Percentiles rank a stretch among this genome's conserved stretches.
These are phyloP conservation scores for Apis laboriosa DNA, from an alignment of 1,140 invertebrate species.

Conservation along the genomic window DNA sequence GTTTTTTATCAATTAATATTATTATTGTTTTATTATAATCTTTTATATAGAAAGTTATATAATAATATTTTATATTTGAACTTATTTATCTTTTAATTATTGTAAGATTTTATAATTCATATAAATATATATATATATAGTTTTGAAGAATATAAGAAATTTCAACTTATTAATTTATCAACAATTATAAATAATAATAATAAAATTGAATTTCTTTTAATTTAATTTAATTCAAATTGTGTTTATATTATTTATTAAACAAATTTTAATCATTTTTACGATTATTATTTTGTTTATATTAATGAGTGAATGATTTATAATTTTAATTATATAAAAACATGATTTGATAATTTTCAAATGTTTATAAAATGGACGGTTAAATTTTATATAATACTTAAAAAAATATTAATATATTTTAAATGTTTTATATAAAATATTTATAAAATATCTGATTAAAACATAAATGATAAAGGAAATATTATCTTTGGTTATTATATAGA, in stretches of 20 bases:
- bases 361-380: constrained; percentile 60
- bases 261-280: constrained; percentile 54
- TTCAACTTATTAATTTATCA: constrained; percentile 7
- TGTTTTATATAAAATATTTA: constrained; percentile 28
- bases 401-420: constrained; percentile 36
- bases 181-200: constrained; percentile 35
- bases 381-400: constrained; percentile 50
- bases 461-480: constrained; percentile 25
- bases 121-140: constrained; percentile 23
- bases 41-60: neutral
- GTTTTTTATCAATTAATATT: neutral
- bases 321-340: constrained; percentile 29
- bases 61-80: neutral
- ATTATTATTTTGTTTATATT: constrained; percentile 10
- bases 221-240: constrained; percentile 29
- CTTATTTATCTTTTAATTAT: neutral
- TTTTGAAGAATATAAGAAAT: constrained; percentile 10
- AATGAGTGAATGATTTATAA: constrained; percentile 32
- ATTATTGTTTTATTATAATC: neutral
- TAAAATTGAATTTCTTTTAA: constrained; percentile 28
- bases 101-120: neutral
- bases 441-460: constrained; percentile 26
- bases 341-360: constrained; percentile 19
- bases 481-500: constrained; percentile 42
- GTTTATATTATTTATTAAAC: constrained; percentile 30